Evolutionary conservation across 2,888 invertebrate genomes (phyloP).

Genomic region (Harpalus rufipes): DNA sequence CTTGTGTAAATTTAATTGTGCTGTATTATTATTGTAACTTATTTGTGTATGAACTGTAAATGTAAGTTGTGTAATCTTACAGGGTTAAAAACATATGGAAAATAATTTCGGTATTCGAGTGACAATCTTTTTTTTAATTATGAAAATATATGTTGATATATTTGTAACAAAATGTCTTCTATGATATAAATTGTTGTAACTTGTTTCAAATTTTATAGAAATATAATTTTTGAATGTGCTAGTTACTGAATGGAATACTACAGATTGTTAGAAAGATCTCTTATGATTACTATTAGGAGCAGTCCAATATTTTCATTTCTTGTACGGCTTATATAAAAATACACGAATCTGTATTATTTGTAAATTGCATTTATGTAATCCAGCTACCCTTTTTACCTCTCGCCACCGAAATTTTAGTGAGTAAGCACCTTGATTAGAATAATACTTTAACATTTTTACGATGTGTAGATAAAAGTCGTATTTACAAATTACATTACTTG

Average conservation of each 20-base stretch:
- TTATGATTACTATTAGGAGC: constrained; percentile 52
- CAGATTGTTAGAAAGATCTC: constrained; percentile 33
- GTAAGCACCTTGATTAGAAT: too few relatives aligned
- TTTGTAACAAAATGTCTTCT: constrained; percentile 29
- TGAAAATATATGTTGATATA: constrained; percentile 20
- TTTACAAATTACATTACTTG: too few relatives aligned
- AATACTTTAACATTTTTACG: too few relatives aligned
- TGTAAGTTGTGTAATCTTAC: constrained; percentile 43
- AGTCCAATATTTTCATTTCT: constrained; percentile 37
- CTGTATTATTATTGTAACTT: constrained; percentile 19
- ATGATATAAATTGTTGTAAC: constrained; percentile 28
- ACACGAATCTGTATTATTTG: constrained; percentile 39
- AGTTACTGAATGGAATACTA: constrained; percentile 35
- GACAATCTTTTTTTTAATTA: constrained; percentile 57
- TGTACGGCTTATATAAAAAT: constrained; percentile 43
- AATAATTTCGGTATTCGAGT: constrained; percentile 56
- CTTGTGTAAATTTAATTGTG: constrained; percentile 34
- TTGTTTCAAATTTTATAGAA: constrained; percentile 37
- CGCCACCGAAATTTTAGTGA: too few relatives aligned
- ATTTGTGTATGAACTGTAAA: constrained; percentile 6
- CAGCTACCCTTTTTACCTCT: too few relatives aligned
- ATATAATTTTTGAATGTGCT: constrained; percentile 45
- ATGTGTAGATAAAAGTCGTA: too few relatives aligned
- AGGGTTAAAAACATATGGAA: constrained; percentile 53
- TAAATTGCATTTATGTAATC: neutral